Conservation (phyloP, 1,140 invertebrate genomes). For the Sycophila sp. region DNA sequence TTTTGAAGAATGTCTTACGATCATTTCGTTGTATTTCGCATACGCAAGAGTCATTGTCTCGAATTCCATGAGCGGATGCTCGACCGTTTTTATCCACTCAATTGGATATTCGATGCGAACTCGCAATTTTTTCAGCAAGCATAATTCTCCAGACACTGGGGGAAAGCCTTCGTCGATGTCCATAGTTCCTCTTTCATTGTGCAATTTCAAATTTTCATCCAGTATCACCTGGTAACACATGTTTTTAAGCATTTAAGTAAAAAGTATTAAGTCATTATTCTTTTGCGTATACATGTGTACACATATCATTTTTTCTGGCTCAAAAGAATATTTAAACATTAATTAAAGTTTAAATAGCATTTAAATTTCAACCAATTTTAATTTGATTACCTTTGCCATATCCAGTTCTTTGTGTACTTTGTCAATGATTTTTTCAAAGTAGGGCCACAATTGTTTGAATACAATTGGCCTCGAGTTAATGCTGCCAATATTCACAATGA, state of each 20-base stretch:
- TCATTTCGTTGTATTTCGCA: neutral
- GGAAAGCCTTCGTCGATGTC: slow-evolving; percentile 77
- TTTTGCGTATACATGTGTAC: too few species aligned
- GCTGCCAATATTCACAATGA: slow-evolving; percentile 79
- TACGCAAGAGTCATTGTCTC: neutral
- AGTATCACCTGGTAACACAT: slow-evolving; percentile 54
- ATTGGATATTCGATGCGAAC: slow-evolving; percentile 72
- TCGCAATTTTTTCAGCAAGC: slow-evolving; percentile 76
- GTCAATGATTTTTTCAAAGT: slow-evolving; percentile 69
- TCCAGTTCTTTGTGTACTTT: slow-evolving; percentile 75
- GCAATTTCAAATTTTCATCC: slow-evolving; percentile 59
- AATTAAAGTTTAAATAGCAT: slow-evolving; percentile 21
- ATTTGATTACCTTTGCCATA: slow-evolving; percentile 66
- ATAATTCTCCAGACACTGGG: slow-evolving; percentile 75
- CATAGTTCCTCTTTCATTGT: slow-evolving; percentile 61
- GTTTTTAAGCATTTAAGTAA: too few species aligned
- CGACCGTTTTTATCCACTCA: slow-evolving; percentile 45
- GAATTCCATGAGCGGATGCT: slow-evolving; percentile 18
- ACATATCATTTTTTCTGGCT: too few species aligned
- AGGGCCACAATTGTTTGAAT: slow-evolving; percentile 71
- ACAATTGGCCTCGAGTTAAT: slow-evolving; percentile 79
- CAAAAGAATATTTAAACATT: neutral
- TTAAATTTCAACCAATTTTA: neutral
- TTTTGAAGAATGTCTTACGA: slow-evolving; percentile 16
- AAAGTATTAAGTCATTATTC: too few species aligned